These are phyloP conservation scores for Heptranchias perlo DNA, from an alignment of 2,113 vertebrate genomes.

Conservation along the genomic window DNA sequence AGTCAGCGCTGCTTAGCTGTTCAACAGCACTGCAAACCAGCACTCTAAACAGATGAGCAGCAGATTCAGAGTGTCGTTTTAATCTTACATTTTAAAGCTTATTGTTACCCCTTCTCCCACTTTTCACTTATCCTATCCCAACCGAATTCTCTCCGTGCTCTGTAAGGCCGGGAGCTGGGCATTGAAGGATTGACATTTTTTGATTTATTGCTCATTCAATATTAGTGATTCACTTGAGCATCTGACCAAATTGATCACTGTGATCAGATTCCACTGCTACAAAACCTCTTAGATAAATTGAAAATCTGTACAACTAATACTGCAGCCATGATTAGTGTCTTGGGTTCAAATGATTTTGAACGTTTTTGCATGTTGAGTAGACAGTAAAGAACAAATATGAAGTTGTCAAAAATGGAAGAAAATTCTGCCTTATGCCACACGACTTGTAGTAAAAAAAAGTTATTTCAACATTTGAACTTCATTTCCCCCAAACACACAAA, in stretches of 20 bases:
- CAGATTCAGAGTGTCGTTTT: neutral
- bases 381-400: neutral
- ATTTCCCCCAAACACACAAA: no score
- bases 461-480: no score
- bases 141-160: neutral
- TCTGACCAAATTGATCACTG: neutral
- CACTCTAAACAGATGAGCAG: neutral
- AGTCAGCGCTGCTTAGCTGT: neutral
- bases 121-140: neutral
- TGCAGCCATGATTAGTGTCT: neutral
- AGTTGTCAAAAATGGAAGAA: neutral
- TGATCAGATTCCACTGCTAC: neutral
- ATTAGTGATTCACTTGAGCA: neutral
- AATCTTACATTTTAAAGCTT: neutral
- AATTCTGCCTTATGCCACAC: no score
- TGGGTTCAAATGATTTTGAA: neutral
- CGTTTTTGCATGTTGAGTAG: neutral
- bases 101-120: neutral
- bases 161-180: neutral
- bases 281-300: neutral
- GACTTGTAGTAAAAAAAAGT: no score
- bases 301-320: neutral
- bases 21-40: neutral
- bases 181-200: neutral
- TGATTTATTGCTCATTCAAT: neutral